phyloP scores from a whole-genome alignment of 2,113 vertebrate species.

The Ailuropoda melanoleuca region DNA sequence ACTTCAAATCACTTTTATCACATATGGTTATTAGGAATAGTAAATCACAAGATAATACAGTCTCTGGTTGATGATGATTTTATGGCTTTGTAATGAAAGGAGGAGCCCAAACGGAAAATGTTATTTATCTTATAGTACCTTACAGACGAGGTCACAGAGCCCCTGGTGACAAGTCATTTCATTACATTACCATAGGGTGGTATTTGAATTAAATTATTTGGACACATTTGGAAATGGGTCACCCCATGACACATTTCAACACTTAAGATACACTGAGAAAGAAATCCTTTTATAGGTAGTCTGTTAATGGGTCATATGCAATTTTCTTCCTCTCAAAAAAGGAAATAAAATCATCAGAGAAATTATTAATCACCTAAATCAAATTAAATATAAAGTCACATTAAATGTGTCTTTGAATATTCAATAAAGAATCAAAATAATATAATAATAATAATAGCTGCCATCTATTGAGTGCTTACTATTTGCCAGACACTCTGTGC shows the following conservation, averaged over 20 bases:
- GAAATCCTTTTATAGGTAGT: not conserved
- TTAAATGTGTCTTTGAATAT: not conserved
- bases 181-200: not conserved
- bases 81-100: slow-evolving; percentile 11
- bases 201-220: slow-evolving; percentile 1
- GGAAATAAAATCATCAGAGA: not conserved
- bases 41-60: not conserved
- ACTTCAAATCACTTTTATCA: not conserved
- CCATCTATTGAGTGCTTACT: not conserved
- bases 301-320: not conserved
- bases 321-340: slow-evolving; percentile 12
- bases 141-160: not conserved
- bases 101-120: not conserved
- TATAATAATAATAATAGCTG: not conserved
- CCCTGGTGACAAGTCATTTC: not conserved
- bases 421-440: not conserved
- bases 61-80: not conserved
- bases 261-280: not conserved
- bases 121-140: not conserved
- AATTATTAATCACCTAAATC: slow-evolving; percentile 17
- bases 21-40: not conserved
- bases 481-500: not conserved
- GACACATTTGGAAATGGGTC: too few species aligned
- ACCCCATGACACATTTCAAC: not conserved
- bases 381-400: slow-evolving; percentile 32